A percentile compares a stretch with the other conserved stretches of the same genome.
These are phyloP conservation scores for Miltochrista miniata DNA, from an alignment of 2,888 invertebrate species.

Conservation along the genomic window DNA sequence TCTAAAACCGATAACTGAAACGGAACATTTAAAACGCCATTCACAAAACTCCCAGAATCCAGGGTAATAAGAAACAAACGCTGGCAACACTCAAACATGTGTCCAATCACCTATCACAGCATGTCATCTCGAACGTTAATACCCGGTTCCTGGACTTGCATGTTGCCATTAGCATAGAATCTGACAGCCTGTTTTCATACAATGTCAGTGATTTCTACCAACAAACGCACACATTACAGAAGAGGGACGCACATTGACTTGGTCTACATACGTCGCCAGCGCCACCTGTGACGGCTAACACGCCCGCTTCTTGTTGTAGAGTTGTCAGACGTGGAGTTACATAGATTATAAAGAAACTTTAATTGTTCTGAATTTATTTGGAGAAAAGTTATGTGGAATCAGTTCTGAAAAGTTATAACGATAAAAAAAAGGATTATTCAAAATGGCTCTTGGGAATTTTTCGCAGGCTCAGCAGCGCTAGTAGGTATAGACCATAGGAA, in stretches of 20 bases:
- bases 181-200: neutral
- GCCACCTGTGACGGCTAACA: constrained; percentile 31
- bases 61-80: neutral
- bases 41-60: too few relatives aligned
- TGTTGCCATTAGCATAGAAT: neutral
- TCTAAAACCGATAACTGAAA: too few relatives aligned
- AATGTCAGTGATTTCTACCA: neutral
- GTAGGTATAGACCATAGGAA: too few relatives aligned
- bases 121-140: neutral
- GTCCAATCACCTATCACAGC: neutral
- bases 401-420: too few relatives aligned
- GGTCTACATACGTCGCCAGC: constrained; percentile 35
- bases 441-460: too few relatives aligned
- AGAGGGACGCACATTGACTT: constrained; percentile 26
- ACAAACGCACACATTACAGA: neutral
- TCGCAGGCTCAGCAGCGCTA: too few relatives aligned
- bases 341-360: too few relatives aligned
- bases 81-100: neutral
- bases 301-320: constrained; percentile 24
- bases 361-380: too few relatives aligned
- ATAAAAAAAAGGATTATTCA: too few relatives aligned
- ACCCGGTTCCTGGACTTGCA: neutral
- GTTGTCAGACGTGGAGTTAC: constrained; percentile 9
- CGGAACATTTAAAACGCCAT: too few relatives aligned
- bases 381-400: too few relatives aligned